Base-by-base conservation (phyloP, 1,140 invertebrate species). In the Harlomillsia oculata region DNA sequence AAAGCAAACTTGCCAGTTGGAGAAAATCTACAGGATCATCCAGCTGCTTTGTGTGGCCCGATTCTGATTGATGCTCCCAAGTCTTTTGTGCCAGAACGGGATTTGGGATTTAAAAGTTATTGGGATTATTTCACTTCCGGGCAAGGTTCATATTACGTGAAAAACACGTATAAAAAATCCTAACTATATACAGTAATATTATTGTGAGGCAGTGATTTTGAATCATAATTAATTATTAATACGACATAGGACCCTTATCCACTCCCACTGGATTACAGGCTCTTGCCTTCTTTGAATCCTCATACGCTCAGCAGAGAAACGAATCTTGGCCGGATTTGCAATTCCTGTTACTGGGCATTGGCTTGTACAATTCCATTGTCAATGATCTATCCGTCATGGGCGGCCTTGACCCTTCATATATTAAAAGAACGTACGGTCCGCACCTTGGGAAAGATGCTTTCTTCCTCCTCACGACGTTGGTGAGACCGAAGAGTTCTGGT, bases 1-100 rank as follows among this genome's bases (percentile, higher is more conserved):
- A 36, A 36, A 36, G 41, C 44, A 6, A 46, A 66, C 18, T 39
- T 61, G 20, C 51, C 49, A 20, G 63, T 67, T 4, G 68, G 64
- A 3, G 28, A 56, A 20, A 67, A 67, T 41, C 56, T 69, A 2
- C 66, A 74, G 52, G 74, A 75, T 51, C 74, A 75, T 53, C 51
- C 51, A 29, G 37, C 36, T 5, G 11, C 51, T 16, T 13, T 53
- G 4, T 41, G 21, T 30, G 51, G 51, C 6, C 51, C 51, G 43
- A 43, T 43, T 9, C 16, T 53, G 3, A 53, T 53, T 23, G 37
- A 53, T 41, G 6, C 3, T 18, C 36, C 51, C 16, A 43, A 41
- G 43, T 53, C 51, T 16, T 53, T 53, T 3, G 43, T 53, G 11
- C 51, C 51, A 2, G 51, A 53, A 21, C 26, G 51, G 18, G 51